phyloP scores from a whole-genome alignment of 2,888 invertebrate species.

The Lymantria dispar region DNA sequence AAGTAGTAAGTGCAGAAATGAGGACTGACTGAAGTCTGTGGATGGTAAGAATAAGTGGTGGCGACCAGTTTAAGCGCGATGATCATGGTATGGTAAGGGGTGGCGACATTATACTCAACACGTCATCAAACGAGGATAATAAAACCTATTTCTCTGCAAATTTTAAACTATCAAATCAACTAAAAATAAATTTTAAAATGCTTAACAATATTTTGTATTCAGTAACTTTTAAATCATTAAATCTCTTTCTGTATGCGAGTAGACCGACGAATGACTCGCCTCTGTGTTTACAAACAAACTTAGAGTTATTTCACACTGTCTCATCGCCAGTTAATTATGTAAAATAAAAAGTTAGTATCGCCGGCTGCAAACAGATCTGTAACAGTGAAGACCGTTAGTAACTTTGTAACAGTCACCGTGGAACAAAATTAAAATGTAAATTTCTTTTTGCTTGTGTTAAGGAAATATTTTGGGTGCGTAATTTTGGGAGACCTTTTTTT shows the following conservation, averaged over 20 bases:
- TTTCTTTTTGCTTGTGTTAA: slow-evolving; percentile 40
- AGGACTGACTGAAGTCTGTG: no score
- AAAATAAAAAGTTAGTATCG: slow-evolving; percentile 34
- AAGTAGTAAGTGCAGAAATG: no score
- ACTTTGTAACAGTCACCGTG: slow-evolving; percentile 36
- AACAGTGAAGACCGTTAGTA: slow-evolving; percentile 21
- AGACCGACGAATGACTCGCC: background rate
- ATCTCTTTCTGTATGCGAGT: background rate
- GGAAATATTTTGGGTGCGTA: slow-evolving; percentile 20
- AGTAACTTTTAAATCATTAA: slow-evolving; percentile 1
- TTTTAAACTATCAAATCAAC: no score
- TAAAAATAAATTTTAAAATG: no score
- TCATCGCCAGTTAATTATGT: slow-evolving; percentile 31
- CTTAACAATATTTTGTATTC: no score
- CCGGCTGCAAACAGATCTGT: slow-evolving; percentile 28
- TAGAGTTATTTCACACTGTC: slow-evolving; percentile 7
- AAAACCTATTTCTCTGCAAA: no score
- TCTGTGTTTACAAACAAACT: slow-evolving; percentile 4
- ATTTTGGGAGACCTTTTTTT: slow-evolving; percentile 2
- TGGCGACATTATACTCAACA: no score
- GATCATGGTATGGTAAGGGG: no score
- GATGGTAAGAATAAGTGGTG: no score
- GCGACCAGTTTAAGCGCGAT: no score
- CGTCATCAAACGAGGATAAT: no score
- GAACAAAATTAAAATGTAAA: slow-evolving; percentile 65